phyloP scores from a whole-genome alignment of 2,797 vertebrate species.

The Gallinago stenura region DNA sequence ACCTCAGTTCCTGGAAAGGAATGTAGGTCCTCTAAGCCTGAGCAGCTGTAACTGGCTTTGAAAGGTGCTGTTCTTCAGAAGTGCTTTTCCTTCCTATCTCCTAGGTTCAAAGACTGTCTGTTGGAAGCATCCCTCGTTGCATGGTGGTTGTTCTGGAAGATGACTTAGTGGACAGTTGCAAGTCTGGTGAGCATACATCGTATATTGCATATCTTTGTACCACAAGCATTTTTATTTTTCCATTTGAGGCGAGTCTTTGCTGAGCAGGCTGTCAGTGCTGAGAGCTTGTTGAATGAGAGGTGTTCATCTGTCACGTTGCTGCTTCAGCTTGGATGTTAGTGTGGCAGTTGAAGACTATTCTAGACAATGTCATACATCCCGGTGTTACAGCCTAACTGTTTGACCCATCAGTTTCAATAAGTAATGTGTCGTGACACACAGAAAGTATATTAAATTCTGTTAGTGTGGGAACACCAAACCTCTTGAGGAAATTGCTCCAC shows the following conservation, averaged over 20 bases:
- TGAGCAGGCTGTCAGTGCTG: not conserved
- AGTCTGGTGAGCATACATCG: constrained; percentile 86
- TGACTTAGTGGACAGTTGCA: constrained; percentile 94
- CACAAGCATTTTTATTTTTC: not conserved
- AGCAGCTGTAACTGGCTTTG: not conserved
- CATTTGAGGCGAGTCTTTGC: not conserved
- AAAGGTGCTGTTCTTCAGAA: not conserved
- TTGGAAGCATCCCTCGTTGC: constrained; percentile 95
- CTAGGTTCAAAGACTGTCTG: constrained; percentile 92
- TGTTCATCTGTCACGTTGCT: not conserved
- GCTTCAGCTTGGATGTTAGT: not conserved
- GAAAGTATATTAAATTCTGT: not conserved
- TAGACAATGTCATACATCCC: not conserved
- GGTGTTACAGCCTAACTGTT: not conserved
- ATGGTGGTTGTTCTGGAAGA: constrained; percentile 94
- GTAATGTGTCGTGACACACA: not conserved
- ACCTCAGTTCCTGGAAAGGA: not conserved
- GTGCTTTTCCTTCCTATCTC: not conserved
- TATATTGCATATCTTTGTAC: not conserved
- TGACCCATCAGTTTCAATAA: not conserved
- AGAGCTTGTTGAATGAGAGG: not conserved
- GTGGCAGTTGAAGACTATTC: not conserved
- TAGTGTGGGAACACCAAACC: not conserved
- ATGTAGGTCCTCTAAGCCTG: not conserved
- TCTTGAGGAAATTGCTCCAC: not conserved